phyloP scores from a whole-genome alignment of 30 jellyfish, hydroid and myxozoan species.

The Catostylus mosaicus region DNA sequence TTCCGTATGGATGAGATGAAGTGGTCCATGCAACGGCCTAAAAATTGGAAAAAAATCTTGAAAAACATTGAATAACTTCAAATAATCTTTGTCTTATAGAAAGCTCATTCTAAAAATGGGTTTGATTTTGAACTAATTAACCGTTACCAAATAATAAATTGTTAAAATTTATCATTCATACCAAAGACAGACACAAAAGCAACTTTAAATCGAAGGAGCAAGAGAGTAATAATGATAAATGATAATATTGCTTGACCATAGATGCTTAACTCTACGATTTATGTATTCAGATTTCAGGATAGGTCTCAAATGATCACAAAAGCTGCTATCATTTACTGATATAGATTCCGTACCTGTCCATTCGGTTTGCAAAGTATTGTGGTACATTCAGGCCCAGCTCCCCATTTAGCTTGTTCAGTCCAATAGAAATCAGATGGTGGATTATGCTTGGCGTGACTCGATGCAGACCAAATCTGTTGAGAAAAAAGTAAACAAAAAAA shows the following conservation, averaged over 20 bases:
- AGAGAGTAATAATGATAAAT: no score
- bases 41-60: neutral
- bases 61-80: neutral
- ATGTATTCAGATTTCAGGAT: no score
- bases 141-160: no score
- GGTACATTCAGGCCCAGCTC: conserved; percentile 82
- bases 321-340: no score
- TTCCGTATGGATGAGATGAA: conserved; percentile 64
- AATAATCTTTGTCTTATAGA: neutral
- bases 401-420: conserved; percentile 83
- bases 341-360: conserved; percentile 80
- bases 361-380: conserved; percentile 82
- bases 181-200: no score
- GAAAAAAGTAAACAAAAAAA: neutral
- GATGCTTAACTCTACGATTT: no score
- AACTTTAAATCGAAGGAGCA: no score
- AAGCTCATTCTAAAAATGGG: no score
- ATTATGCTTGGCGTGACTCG: conserved; percentile 64
- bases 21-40: conserved; percentile 79
- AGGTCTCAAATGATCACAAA: no score
- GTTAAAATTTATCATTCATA: no score
- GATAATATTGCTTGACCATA: no score
- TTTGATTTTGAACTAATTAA: no score
- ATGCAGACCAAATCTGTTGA: conserved; percentile 79
- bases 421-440: conserved; percentile 89